Conservation (phyloP, 2,888 invertebrate species). For the Chymomyza fuscimana region DNA sequence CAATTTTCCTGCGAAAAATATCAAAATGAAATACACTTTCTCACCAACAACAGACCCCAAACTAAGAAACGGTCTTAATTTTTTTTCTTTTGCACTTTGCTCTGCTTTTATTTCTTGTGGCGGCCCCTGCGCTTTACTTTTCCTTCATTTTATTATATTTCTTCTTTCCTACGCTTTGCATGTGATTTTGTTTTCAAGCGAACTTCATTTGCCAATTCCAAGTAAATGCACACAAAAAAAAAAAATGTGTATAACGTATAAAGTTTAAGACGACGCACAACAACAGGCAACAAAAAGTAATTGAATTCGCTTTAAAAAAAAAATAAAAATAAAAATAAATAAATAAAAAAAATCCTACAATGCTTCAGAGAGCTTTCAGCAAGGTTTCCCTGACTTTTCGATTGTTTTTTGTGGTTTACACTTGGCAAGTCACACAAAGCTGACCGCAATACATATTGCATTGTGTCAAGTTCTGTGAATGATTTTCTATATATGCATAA, state of each 20-base stretch:
- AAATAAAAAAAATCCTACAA: constrained; percentile 40
- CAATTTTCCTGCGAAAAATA: constrained; percentile 69
- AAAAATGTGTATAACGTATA: neutral
- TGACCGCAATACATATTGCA: constrained; percentile 60
- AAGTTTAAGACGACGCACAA: neutral
- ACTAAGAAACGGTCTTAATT: constrained; percentile 12
- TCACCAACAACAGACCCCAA: constrained; percentile 32
- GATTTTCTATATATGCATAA: constrained; percentile 11
- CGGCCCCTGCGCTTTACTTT: constrained; percentile 47
- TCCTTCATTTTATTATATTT: neutral
- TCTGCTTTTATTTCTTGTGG: neutral
- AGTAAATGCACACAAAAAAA: constrained; percentile 46
- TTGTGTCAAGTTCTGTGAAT: constrained; percentile 71
- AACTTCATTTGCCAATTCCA: constrained; percentile 74
- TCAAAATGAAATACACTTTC: constrained; percentile 72
- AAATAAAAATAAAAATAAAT: neutral
- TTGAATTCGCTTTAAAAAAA: constrained; percentile 68
- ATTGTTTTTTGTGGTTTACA: constrained; percentile 20
- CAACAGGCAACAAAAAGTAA: constrained; percentile 64
- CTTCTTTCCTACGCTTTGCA: constrained; percentile 54
- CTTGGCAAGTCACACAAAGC: constrained; percentile 9
- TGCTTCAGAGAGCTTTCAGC: constrained; percentile 13
- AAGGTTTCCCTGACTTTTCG: constrained; percentile 18
- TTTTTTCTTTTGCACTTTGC: constrained; percentile 1
- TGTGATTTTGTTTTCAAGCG: constrained; percentile 74